Conservation (phyloP, 2,797 vertebrate genomes). For the Perodicticus potto region DNA sequence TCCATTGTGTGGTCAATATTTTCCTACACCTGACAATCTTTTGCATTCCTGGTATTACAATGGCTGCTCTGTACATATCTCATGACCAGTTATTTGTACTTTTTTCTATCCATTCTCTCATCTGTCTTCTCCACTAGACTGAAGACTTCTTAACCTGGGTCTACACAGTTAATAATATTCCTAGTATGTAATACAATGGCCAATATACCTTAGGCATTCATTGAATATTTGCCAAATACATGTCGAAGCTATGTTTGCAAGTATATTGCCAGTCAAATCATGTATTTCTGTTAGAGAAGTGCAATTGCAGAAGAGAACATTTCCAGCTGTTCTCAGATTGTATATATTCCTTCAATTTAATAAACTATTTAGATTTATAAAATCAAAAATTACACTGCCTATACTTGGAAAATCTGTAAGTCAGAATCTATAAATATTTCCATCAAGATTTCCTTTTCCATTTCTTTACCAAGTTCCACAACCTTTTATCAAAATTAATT, state of each 20-base stretch:
- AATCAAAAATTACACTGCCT: background rate
- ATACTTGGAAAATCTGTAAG: background rate
- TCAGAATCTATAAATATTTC: background rate
- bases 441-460: background rate
- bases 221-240: background rate
- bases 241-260: background rate
- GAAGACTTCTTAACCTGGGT: background rate
- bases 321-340: background rate
- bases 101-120: background rate
- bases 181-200: background rate
- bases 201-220: background rate
- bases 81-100: background rate
- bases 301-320: background rate
- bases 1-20: background rate
- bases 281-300: background rate
- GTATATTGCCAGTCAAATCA: background rate
- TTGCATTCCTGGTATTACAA: background rate
- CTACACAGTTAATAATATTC: background rate
- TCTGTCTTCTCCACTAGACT: background rate
- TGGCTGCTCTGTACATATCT: background rate
- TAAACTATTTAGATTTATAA: conserved; percentile 8
- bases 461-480: background rate
- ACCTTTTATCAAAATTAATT: background rate
- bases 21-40: background rate
- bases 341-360: background rate